phyloP scores from a whole-genome alignment of 1,140 invertebrate genomes.

The Drosophila rhopaloa region DNA sequence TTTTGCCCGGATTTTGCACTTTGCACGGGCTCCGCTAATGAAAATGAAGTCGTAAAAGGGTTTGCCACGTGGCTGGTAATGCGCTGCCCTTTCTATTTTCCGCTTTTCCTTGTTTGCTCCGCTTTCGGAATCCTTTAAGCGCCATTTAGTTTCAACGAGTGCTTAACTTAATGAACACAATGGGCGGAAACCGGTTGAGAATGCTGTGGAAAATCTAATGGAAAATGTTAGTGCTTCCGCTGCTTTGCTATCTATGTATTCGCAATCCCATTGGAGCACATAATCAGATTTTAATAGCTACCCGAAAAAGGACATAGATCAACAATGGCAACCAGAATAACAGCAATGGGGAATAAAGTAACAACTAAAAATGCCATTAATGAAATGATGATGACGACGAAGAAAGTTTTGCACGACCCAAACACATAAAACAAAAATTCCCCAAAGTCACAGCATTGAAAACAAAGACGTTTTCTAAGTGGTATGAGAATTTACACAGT shows the following conservation, averaged over 20 bases:
- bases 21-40: constrained; percentile 35
- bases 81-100: not conserved
- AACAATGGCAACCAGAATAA: constrained; percentile 28
- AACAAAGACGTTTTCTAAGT: constrained; percentile 36
- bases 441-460: constrained; percentile 51
- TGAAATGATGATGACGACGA: constrained; percentile 49
- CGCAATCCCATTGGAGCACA: constrained; percentile 39
- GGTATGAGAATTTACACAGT: constrained; percentile 3
- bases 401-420: constrained; percentile 66
- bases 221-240: constrained; percentile 29
- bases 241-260: constrained; percentile 21
- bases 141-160: constrained; percentile 56
- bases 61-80: constrained; percentile 45
- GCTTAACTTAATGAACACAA: constrained; percentile 55
- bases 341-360: constrained; percentile 23
- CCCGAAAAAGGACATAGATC: constrained; percentile 52
- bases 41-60: constrained; percentile 57
- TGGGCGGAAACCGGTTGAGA: constrained; percentile 25
- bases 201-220: constrained; percentile 38
- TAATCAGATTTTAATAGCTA: constrained; percentile 73
- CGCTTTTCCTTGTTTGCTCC: constrained; percentile 9
- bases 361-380: constrained; percentile 70
- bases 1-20: constrained; percentile 37
- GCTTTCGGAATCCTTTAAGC: constrained; percentile 38
- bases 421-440: constrained; percentile 69